Evolutionary conservation across 2,797 vertebrate species (phyloP).

Genomic region (Neoniphon sammara): DNA sequence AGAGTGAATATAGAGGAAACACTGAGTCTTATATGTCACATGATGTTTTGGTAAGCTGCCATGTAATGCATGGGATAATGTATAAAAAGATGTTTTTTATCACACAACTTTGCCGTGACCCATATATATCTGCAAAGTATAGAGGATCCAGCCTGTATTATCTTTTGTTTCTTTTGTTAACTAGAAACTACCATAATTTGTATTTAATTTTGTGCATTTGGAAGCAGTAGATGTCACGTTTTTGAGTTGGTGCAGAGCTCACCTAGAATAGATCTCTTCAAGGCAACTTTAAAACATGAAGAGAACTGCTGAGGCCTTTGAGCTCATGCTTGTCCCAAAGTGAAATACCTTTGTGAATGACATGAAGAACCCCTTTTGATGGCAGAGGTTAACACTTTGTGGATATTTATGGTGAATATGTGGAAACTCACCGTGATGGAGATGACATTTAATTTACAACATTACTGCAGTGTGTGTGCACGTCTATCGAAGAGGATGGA

Average conservation of each 20-base stretch:
- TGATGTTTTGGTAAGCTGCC: too few species aligned
- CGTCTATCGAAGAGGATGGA: slow-evolving; percentile 32
- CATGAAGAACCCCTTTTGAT: slow-evolving; percentile 33
- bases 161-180: neutral
- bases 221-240: neutral
- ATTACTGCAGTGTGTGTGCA: slow-evolving; percentile 28
- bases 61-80: too few species aligned
- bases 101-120: too few species aligned
- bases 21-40: too few species aligned
- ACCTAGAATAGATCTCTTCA: slow-evolving; percentile 17
- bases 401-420: neutral
- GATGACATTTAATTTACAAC: neutral
- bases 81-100: too few species aligned
- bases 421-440: neutral
- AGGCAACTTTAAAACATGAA: slow-evolving; percentile 29
- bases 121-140: neutral
- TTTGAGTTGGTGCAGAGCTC: slow-evolving; percentile 1
- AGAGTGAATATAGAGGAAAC: too few species aligned
- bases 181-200: too few species aligned
- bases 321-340: slow-evolving; percentile 6
- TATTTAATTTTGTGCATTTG: neutral
- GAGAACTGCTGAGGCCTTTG: slow-evolving; percentile 25
- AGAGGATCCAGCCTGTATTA: neutral
- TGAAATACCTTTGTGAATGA: slow-evolving; percentile 35
- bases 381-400: slow-evolving; percentile 24